Evolutionary conservation across 2,797 vertebrate genomes (phyloP).

Genomic region (Arnoldichthys spilopterus): DNA sequence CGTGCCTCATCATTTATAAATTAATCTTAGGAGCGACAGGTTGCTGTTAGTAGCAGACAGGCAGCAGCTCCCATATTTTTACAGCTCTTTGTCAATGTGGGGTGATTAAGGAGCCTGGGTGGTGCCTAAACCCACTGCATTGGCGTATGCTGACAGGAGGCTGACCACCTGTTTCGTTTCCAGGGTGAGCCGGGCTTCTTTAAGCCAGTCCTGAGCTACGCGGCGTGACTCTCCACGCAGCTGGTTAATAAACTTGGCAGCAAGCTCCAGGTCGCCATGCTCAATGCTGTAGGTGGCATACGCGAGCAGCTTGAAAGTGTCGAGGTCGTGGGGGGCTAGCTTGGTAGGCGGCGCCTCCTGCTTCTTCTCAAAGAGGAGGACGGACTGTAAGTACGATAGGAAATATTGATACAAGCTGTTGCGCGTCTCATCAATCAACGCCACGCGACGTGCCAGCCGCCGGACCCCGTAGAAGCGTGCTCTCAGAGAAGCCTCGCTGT

Average conservation of each 20-base stretch:
- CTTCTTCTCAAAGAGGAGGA: conserved; percentile 85
- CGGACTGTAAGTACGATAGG: conserved; percentile 92
- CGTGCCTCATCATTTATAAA: conserved; percentile 47
- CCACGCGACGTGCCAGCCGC: conserved; percentile 86
- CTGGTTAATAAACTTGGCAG: conserved; percentile 95
- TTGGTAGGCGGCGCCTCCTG: conserved; percentile 85
- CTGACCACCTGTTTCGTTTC: conserved; percentile 92
- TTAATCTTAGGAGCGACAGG: conserved; percentile 38
- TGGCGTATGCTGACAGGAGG: conserved; percentile 91
- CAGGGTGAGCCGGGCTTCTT: conserved; percentile 89
- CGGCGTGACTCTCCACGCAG: conserved; percentile 89
- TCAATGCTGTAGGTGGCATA: conserved; percentile 94
- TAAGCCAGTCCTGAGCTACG: conserved; percentile 93
- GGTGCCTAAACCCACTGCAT: conserved; percentile 91
- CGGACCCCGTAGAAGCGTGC: conserved; percentile 87
- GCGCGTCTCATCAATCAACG: conserved; percentile 90
- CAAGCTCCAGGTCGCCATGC: conserved; percentile 93
- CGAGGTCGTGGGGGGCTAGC: conserved; percentile 83
- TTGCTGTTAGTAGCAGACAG: conserved; percentile 36
- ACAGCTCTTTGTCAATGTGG: not conserved
- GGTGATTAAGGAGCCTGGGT: conserved; percentile 83
- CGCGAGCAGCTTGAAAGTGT: conserved; percentile 90
- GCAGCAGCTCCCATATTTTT: conserved; percentile 38
- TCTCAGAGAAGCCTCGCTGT: conserved; percentile 91
- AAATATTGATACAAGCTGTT: conserved; percentile 97